Evolutionary conservation across 2,113 vertebrate genomes (phyloP).

Genomic region (Crotalus tigris): DNA sequence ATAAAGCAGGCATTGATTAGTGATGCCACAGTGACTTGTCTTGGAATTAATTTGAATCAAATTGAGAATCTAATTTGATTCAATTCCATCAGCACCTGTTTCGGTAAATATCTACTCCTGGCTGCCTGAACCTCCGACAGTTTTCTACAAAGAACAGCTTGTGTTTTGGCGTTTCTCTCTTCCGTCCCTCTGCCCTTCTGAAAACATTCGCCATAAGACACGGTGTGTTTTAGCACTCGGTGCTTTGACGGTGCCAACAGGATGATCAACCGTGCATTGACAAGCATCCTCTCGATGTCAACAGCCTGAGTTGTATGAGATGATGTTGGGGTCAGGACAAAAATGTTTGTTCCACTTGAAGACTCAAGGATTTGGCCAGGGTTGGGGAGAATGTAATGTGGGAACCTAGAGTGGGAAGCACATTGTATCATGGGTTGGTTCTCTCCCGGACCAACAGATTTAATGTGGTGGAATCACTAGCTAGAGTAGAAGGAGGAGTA

Average conservation of each 20-base stretch:
- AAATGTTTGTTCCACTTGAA: constrained; percentile 42
- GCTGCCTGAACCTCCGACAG: accelerated
- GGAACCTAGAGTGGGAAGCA: constrained; percentile 33
- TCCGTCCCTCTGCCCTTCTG: not conserved
- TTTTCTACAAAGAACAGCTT: not conserved
- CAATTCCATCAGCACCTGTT: constrained; percentile 59
- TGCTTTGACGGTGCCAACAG: constrained; percentile 29
- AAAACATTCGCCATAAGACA: constrained; percentile 22
- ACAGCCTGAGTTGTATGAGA: not conserved
- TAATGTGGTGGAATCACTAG: not conserved
- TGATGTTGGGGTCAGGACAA: constrained; percentile 38
- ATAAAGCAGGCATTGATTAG: constrained; percentile 66
- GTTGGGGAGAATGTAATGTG: constrained; percentile 25
- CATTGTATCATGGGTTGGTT: constrained; percentile 34
- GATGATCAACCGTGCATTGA: constrained; percentile 49
- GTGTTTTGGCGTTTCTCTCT: not conserved
- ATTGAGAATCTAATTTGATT: constrained; percentile 54
- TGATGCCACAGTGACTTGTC: constrained; percentile 39
- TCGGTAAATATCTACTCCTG: constrained; percentile 28
- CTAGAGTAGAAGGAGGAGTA: too few relatives aligned
- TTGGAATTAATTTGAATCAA: constrained; percentile 13
- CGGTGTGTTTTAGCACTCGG: constrained; percentile 25
- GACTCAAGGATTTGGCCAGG: not conserved
- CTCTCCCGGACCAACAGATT: not conserved
- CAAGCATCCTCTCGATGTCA: constrained; percentile 36